phyloP scores from a whole-genome alignment of 2,888 invertebrate species.

The Athripsodes cinereus region DNA sequence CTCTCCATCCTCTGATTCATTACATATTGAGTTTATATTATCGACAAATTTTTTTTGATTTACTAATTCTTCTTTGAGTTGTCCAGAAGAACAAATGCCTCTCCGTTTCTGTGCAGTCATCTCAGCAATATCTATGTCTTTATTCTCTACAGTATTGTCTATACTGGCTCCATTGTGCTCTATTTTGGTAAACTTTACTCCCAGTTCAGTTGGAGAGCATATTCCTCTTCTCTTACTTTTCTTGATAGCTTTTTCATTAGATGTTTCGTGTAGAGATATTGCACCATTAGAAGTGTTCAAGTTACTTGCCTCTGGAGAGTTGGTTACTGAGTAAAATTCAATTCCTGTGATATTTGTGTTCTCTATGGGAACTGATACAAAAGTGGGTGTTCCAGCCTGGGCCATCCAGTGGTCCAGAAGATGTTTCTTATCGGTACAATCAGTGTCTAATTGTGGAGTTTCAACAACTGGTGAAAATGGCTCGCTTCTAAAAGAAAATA shows the following conservation, averaged over 20 bases:
- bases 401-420: constrained; percentile 50
- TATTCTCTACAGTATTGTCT: constrained; percentile 46
- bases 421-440: constrained; percentile 48
- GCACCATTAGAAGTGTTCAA: constrained; percentile 22
- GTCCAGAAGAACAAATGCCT: constrained; percentile 52
- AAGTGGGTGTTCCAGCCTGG: constrained; percentile 46
- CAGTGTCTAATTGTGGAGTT: constrained; percentile 37
- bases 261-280: constrained; percentile 29
- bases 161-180: constrained; percentile 33
- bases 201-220: constrained; percentile 47
- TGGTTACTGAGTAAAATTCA: constrained; percentile 46
- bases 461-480: constrained; percentile 22
- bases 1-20: constrained; percentile 39
- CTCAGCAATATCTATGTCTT: constrained; percentile 39
- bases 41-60: constrained; percentile 32
- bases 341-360: constrained; percentile 44
- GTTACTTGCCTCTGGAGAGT: constrained; percentile 38
- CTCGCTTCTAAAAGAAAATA: constrained; percentile 14
- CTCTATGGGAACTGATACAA: constrained; percentile 38
- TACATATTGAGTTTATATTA: constrained; percentile 41
- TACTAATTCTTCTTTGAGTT: constrained; percentile 42
- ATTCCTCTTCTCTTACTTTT: constrained; percentile 39
- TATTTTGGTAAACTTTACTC: constrained; percentile 38
- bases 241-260: constrained; percentile 24
- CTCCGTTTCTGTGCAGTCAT: constrained; percentile 49